A percentile compares a stretch with the other conserved stretches of the same genome.
phyloP scores from a whole-genome alignment of 1,140 invertebrate species.

The Charaxes varanes region DNA sequence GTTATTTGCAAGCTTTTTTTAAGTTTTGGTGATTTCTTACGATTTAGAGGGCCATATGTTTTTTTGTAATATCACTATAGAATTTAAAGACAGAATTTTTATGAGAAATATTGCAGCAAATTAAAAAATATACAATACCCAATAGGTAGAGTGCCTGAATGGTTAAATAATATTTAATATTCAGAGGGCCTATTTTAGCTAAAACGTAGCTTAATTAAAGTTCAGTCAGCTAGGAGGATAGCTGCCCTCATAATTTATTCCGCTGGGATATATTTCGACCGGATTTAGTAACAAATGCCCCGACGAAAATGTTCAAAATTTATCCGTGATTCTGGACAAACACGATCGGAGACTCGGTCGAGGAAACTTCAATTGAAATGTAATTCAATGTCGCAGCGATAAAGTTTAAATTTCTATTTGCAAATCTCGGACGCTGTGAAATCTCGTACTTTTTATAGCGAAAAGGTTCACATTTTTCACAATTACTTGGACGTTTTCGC shows the following conservation, averaged over 20 bases:
- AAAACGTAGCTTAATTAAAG: constrained; percentile 65
- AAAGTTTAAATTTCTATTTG: constrained; percentile 34
- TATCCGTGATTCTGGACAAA: constrained; percentile 12
- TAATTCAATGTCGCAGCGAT: constrained; percentile 12
- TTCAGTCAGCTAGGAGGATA: constrained; percentile 47
- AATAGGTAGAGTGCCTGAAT: too few species aligned
- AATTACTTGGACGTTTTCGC: constrained; percentile 66
- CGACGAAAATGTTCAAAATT: constrained; percentile 29
- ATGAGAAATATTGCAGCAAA: too few species aligned
- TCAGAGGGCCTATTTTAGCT: constrained; percentile 24
- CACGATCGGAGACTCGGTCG: not conserved
- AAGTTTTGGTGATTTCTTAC: too few species aligned
- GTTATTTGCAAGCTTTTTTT: too few species aligned
- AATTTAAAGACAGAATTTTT: too few species aligned
- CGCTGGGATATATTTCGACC: constrained; percentile 46
- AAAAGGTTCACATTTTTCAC: constrained; percentile 64
- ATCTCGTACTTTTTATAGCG: constrained; percentile 49
- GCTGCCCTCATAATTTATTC: constrained; percentile 60
- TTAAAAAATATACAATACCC: too few species aligned
- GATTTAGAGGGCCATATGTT: too few species aligned
- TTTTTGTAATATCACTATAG: too few species aligned
- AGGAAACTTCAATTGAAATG: constrained; percentile 11
- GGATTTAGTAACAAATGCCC: constrained; percentile 52
- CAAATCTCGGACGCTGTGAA: constrained; percentile 17
- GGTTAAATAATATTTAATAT: too few species aligned